Conservation (phyloP, 2,113 vertebrate genomes). For the Carollia perspicillata region DNA sequence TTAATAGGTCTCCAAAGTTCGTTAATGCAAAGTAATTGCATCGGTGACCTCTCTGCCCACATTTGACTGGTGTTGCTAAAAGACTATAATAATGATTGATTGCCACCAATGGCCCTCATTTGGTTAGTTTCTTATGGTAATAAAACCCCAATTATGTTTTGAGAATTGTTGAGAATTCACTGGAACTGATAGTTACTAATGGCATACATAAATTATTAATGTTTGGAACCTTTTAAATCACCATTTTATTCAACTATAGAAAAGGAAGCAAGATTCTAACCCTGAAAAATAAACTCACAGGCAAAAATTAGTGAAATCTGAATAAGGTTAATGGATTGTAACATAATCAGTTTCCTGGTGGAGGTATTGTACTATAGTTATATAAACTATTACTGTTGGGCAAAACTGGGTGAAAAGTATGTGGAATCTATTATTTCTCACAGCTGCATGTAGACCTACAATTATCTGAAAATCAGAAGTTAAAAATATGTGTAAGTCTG, state of each 20-base stretch:
- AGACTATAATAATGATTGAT: not conserved
- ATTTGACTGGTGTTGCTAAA: not conserved
- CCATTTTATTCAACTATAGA: not conserved
- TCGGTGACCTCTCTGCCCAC: not conserved
- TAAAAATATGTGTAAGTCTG: not conserved
- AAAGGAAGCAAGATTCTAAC: conserved; percentile 20
- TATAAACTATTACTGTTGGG: not conserved
- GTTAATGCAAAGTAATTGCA: conserved; percentile 25
- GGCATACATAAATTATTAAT: not conserved
- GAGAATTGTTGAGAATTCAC: conserved; percentile 8
- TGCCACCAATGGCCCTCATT: not conserved
- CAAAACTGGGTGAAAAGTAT: not conserved
- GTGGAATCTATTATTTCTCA: not conserved
- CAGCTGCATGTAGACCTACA: not conserved
- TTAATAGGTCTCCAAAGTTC: not conserved
- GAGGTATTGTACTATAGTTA: not conserved
- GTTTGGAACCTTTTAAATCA: not conserved
- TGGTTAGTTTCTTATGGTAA: not conserved
- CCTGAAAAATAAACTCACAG: not conserved
- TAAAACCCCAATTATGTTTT: conserved; percentile 19
- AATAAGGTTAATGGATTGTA: not conserved
- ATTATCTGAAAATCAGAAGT: conserved; percentile 11
- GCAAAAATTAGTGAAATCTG: not conserved
- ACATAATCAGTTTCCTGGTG: not conserved
- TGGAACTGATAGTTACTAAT: not conserved